These are phyloP conservation scores for Maniola jurtina DNA, from an alignment of 1,140 invertebrate species.

Conservation along the genomic window DNA sequence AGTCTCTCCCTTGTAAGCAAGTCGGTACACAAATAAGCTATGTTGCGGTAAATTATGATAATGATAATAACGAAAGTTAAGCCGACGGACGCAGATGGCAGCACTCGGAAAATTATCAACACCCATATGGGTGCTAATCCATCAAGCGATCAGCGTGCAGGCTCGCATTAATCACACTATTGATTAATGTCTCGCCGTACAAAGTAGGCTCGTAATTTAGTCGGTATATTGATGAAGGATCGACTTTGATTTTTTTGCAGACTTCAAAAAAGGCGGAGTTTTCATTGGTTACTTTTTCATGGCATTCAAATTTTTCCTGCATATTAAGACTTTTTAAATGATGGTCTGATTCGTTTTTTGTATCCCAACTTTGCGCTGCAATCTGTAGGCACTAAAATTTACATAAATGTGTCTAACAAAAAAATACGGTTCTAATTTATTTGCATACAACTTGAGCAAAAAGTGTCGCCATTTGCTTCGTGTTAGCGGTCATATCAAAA, in stretches of 20 bases:
- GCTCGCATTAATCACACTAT: slow-evolving; percentile 75
- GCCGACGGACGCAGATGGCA: slow-evolving; percentile 57
- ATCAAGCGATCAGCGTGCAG: slow-evolving; percentile 65
- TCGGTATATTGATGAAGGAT: slow-evolving; percentile 18
- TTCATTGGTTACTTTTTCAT: too few relatives aligned
- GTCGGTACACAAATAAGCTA: background rate
- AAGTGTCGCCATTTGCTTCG: too few relatives aligned
- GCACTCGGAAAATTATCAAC: slow-evolving; percentile 72
- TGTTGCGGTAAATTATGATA: slow-evolving; percentile 12
- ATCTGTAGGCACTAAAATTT: too few relatives aligned
- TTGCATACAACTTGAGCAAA: too few relatives aligned
- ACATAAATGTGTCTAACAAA: too few relatives aligned
- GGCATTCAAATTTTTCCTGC: too few relatives aligned
- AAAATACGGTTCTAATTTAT: too few relatives aligned
- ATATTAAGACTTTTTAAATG: too few relatives aligned
- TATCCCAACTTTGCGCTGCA: too few relatives aligned
- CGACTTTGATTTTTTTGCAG: slow-evolving; percentile 13
- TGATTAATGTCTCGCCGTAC: slow-evolving; percentile 72
- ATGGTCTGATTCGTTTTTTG: too few relatives aligned
- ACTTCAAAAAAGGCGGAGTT: background rate
- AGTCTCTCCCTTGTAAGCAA: too few relatives aligned
- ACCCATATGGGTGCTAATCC: slow-evolving; percentile 71
- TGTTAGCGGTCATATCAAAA: too few relatives aligned
- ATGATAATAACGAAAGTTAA: slow-evolving; percentile 24
- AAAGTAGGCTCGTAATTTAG: slow-evolving; percentile 53